These are phyloP conservation scores for Phallusia fumigata DNA, from an alignment of 23 tunicate species.

Conservation along the genomic window DNA sequence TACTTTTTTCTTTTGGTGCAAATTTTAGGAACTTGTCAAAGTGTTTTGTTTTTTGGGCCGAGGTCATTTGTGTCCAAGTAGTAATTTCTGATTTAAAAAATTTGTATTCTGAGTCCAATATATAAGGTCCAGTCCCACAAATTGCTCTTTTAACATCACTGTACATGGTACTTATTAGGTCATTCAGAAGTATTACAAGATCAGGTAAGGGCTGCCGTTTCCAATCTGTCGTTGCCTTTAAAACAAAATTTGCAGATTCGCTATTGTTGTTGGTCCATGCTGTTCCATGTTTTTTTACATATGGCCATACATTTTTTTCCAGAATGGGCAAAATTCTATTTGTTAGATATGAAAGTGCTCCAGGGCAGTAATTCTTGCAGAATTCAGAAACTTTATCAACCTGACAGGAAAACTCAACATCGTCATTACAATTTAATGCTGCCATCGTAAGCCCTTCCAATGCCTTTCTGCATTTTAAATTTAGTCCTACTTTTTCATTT, in stretches of 20 bases:
- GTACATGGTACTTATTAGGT: background rate
- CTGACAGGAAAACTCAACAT: background rate
- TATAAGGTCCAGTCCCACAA: background rate
- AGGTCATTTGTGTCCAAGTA: background rate
- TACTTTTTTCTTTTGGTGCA: background rate
- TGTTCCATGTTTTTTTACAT: too few relatives aligned
- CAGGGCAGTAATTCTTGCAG: background rate
- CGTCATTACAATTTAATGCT: background rate
- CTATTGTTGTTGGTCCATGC: too few relatives aligned
- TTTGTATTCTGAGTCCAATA: background rate
- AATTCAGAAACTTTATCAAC: too few relatives aligned
- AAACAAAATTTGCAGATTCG: too few relatives aligned
- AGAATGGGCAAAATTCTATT: background rate
- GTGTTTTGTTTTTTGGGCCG: background rate
- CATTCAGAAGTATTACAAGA: too few relatives aligned
- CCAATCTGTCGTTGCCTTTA: too few relatives aligned
- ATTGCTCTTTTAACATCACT: background rate
- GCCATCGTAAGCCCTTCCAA: background rate
- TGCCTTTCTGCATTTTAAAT: background rate
- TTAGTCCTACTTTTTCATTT: background rate
- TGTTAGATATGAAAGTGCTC: background rate
- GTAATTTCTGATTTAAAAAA: too few relatives aligned
- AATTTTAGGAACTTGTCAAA: background rate
- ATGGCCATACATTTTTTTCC: background rate
- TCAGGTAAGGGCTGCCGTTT: too few relatives aligned